A percentile compares a stretch with the other conserved stretches of the same genome.
These are phyloP conservation scores for Ctenopoma multispine DNA, from an alignment of 2,797 vertebrate genomes.

Conservation along the genomic window DNA sequence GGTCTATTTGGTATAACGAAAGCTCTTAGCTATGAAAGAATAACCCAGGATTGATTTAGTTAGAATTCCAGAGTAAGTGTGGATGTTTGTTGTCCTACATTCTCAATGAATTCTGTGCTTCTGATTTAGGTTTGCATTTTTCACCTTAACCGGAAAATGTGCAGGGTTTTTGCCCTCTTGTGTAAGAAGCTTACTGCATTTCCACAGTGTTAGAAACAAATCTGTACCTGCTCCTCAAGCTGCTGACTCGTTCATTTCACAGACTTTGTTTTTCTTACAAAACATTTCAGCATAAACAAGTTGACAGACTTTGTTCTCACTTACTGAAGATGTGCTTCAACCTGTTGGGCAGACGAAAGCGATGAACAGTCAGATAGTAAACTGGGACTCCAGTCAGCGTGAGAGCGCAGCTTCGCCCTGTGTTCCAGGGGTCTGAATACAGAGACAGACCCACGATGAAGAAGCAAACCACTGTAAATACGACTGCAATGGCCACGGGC, in stretches of 20 bases:
- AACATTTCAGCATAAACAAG: background rate
- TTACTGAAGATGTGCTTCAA: constrained; percentile 76
- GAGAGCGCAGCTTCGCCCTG: constrained; percentile 90
- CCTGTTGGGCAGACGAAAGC: constrained; percentile 83
- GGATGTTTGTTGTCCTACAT: background rate
- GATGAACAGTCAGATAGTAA: constrained; percentile 91
- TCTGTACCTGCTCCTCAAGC: background rate
- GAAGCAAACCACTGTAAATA: constrained; percentile 94
- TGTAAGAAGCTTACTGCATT: background rate
- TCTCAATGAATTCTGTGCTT: background rate
- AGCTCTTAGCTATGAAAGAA: background rate
- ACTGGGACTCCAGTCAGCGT: constrained; percentile 93
- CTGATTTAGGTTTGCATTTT: background rate
- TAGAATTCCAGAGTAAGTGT: too few relatives aligned
- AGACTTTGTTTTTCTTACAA: constrained; percentile 73
- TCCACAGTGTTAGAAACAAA: background rate
- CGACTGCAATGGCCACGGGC: constrained; percentile 87
- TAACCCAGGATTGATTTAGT: background rate
- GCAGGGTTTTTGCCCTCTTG: background rate
- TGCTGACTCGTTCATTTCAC: background rate
- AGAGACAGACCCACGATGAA: constrained; percentile 95
- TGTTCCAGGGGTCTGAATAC: constrained; percentile 95
- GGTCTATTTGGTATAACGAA: background rate
- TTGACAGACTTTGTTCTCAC: constrained; percentile 42
- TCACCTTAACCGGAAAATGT: background rate